Percentiles rank a stretch among this genome's conserved stretches.
phyloP scores from a whole-genome alignment of 2,113 vertebrate genomes.

The Engraulis encrasicolus region DNA sequence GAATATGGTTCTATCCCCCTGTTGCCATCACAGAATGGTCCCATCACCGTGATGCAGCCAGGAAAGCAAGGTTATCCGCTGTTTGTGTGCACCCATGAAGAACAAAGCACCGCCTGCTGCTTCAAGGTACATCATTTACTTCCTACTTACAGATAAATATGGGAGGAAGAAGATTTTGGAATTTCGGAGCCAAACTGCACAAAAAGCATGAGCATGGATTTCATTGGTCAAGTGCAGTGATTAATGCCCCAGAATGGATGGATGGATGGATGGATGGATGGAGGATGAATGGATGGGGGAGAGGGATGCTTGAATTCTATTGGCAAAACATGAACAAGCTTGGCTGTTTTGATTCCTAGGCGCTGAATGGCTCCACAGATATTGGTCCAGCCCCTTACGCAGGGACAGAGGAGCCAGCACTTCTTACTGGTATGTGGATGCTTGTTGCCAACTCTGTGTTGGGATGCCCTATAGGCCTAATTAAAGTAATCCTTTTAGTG shows the following conservation, averaged over 20 bases:
- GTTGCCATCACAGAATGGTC: slow-evolving; percentile 39
- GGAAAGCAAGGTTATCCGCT: background rate
- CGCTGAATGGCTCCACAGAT: background rate
- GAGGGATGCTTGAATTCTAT: background rate
- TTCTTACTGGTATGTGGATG: background rate
- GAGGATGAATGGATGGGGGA: too few relatives aligned
- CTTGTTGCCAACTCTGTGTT: background rate
- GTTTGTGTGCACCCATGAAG: slow-evolving; percentile 55
- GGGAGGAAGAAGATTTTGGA: too few relatives aligned
- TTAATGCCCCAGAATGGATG: too few relatives aligned
- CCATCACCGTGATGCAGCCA: slow-evolving; percentile 54
- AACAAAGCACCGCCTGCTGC: slow-evolving; percentile 39
- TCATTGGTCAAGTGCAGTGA: too few relatives aligned
- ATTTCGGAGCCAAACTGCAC: too few relatives aligned
- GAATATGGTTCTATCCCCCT: background rate
- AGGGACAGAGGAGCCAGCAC: background rate
- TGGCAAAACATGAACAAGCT: background rate
- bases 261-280: too few relatives aligned
- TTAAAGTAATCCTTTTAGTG: background rate
- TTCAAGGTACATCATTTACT: slow-evolving; percentile 53
- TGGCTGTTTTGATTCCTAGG: background rate
- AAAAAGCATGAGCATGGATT: too few relatives aligned
- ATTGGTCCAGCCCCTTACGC: background rate
- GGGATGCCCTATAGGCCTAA: background rate
- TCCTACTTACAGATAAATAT: too few relatives aligned